phyloP scores from a whole-genome alignment of 2,888 invertebrate species.

The Exephanes ischioxanthus region DNA sequence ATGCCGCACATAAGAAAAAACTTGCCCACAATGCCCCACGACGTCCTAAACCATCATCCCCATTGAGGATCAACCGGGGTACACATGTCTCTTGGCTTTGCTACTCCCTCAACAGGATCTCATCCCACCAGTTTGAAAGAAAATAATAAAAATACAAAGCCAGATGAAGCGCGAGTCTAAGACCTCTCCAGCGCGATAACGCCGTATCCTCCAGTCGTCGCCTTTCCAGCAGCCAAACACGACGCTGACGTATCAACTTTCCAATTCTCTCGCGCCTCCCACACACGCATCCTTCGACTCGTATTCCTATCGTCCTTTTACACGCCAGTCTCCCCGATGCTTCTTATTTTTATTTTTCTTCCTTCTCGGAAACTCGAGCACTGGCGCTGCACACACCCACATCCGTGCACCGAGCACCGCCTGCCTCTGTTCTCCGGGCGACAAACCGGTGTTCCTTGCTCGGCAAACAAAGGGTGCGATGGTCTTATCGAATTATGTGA shows the following conservation, averaged over 20 bases:
- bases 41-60: too few species aligned
- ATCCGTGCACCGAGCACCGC: neutral
- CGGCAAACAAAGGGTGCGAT: conserved; percentile 43
- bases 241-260: conserved; percentile 51
- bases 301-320: conserved; percentile 20
- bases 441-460: conserved; percentile 2
- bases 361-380: conserved; percentile 37
- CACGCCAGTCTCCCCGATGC: neutral
- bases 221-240: conserved; percentile 34
- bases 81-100: conserved; percentile 23
- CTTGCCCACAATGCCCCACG: too few species aligned
- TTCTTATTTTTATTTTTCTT: conserved; percentile 38
- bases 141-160: neutral
- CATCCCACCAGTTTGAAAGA: neutral
- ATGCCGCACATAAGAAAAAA: too few species aligned
- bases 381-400: neutral
- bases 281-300: conserved; percentile 27
- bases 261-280: conserved; percentile 46
- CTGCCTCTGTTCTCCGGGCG: neutral
- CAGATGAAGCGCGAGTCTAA: neutral
- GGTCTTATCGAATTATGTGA: conserved; percentile 54
- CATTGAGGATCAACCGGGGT: neutral
- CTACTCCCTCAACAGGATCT: conserved; percentile 16
- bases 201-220: conserved; percentile 28
- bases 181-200: conserved; percentile 8